Conservation (phyloP, 2,888 invertebrate genomes). For the Cheilosia scutellata region DNA sequence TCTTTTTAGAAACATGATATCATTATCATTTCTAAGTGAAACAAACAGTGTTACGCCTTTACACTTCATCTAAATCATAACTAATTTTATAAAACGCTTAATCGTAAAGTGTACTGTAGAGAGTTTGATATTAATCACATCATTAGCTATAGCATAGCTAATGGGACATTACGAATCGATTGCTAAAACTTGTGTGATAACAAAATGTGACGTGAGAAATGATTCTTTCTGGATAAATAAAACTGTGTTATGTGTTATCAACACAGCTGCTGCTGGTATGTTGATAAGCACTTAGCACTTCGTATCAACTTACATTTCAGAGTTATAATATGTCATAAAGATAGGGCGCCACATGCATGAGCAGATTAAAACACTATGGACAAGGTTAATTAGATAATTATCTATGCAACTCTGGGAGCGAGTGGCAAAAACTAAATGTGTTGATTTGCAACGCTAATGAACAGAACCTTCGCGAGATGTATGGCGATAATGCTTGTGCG, state of each 20-base stretch:
- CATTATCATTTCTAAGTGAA: no score
- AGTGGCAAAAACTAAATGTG: no score
- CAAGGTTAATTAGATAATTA: slow-evolving; percentile 25
- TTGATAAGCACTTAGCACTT: slow-evolving; percentile 25
- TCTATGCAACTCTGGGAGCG: not conserved
- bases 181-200: slow-evolving; percentile 6
- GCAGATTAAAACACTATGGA: slow-evolving; percentile 5
- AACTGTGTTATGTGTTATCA: not conserved
- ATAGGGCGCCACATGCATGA: slow-evolving; percentile 36
- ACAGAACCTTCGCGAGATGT: no score
- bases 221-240: no score
- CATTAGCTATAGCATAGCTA: slow-evolving; percentile 1
- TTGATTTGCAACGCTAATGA: no score
- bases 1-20: no score
- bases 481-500: no score
- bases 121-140: slow-evolving; percentile 21
- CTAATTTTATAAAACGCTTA: not conserved
- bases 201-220: slow-evolving; percentile 12
- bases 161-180: slow-evolving; percentile 30
- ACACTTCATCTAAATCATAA: no score
- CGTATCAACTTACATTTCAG: not conserved
- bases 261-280: not conserved
- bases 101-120: not conserved
- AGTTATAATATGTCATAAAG: slow-evolving; percentile 32
- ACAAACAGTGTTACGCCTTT: no score